Evolutionary conservation across 1,140 invertebrate genomes (phyloP).

Genomic region (Gryon sp.): DNA sequence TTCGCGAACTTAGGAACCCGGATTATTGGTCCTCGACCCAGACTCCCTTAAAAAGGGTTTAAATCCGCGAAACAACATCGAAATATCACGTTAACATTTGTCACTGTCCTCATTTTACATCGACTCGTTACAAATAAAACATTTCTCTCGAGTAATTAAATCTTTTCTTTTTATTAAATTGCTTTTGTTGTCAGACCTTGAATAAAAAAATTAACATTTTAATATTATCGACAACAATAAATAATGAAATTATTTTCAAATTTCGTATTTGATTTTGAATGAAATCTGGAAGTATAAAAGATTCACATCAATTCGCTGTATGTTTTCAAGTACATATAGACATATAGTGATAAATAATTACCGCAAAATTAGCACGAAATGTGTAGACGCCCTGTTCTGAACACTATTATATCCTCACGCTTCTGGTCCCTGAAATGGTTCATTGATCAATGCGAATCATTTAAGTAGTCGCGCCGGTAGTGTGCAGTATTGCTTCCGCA

Average conservation of each 20-base stretch:
- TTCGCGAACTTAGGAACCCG: slow-evolving; percentile 67
- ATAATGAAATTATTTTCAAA: too few relatives aligned
- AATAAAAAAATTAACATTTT: too few relatives aligned
- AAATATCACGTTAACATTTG: slow-evolving; percentile 46
- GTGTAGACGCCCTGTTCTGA: neutral
- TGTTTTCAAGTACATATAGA: too few relatives aligned
- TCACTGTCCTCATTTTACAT: slow-evolving; percentile 46
- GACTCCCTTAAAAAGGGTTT: slow-evolving; percentile 73
- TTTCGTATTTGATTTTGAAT: too few relatives aligned
- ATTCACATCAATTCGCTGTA: too few relatives aligned
- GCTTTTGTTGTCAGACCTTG: too few relatives aligned
- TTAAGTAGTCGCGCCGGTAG: slow-evolving; percentile 44
- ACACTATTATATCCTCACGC: neutral
- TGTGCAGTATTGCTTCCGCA: slow-evolving; percentile 49
- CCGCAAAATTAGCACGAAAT: neutral
- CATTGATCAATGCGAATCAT: slow-evolving; percentile 54
- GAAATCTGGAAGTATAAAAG: too few relatives aligned
- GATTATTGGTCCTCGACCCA: slow-evolving; percentile 66
- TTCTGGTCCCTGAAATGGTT: slow-evolving; percentile 22
- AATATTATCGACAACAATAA: too few relatives aligned
- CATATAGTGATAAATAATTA: slow-evolving; percentile 20
- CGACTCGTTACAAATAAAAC: slow-evolving; percentile 2
- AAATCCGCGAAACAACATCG: slow-evolving; percentile 66
- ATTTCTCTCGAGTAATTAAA: too few relatives aligned
- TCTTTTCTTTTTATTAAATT: slow-evolving; percentile 18